A percentile compares a stretch with the other conserved stretches of the same genome.
These are phyloP conservation scores for Lasioglossum baleicum DNA, from an alignment of 1,140 invertebrate genomes.

Conservation along the genomic window DNA sequence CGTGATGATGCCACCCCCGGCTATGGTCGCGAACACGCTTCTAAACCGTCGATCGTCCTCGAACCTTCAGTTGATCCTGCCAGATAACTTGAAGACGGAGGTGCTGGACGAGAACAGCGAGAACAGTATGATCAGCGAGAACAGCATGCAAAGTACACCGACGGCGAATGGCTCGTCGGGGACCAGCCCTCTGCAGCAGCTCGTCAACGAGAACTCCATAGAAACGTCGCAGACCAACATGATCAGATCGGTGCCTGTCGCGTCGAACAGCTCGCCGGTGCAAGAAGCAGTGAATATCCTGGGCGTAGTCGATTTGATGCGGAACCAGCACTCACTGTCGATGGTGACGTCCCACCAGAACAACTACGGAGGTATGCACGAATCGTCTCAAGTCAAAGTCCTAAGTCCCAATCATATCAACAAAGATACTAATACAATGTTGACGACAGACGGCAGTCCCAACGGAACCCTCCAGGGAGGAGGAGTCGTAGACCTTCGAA, in stretches of 20 bases:
- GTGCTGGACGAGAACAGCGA: conserved; percentile 86
- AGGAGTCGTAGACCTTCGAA: conserved; percentile 76
- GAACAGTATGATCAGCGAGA: conserved; percentile 81
- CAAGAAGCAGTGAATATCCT: conserved; percentile 72
- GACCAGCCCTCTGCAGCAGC: conserved; percentile 72
- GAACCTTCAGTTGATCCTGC: conserved; percentile 76
- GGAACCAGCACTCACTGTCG: conserved; percentile 71
- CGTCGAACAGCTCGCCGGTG: conserved; percentile 63
- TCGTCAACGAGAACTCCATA: conserved; percentile 71
- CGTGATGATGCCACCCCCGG: conserved; percentile 77
- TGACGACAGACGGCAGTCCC: conserved; percentile 70
- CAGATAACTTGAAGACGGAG: conserved; percentile 84
- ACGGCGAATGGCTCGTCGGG: conserved; percentile 55
- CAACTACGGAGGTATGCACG: conserved; percentile 72
- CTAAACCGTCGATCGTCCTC: conserved; percentile 71
- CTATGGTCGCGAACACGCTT: conserved; percentile 70
- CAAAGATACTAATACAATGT: conserved; percentile 78
- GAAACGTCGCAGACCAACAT: conserved; percentile 67
- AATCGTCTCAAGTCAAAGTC: conserved; percentile 73
- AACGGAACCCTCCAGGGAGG: conserved; percentile 67
- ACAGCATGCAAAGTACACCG: conserved; percentile 74
- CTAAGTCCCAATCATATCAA: conserved; percentile 76
- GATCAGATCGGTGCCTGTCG: conserved; percentile 61
- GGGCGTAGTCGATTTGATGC: conserved; percentile 75
- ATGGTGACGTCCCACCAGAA: conserved; percentile 66